A percentile compares a stretch with the other conserved stretches of the same genome.
Conservation (phyloP, 1,140 invertebrate species). For the Camponotus floridanus region DNA sequence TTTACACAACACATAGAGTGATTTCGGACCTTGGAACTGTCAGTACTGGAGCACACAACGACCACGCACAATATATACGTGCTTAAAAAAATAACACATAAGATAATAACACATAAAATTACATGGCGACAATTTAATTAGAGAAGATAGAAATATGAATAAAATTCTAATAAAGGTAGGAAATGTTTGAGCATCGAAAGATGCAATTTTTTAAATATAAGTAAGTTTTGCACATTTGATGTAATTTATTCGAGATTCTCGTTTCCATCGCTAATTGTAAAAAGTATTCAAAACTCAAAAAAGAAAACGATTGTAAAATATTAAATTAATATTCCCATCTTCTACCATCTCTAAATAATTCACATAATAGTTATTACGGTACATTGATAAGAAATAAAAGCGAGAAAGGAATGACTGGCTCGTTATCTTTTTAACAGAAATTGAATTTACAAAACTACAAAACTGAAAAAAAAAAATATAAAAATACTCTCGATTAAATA, state of each 20-base stretch:
- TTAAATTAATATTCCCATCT: neutral
- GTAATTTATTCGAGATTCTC: neutral
- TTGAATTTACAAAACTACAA: neutral
- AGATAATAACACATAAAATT: neutral
- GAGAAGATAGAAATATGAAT: constrained; percentile 50
- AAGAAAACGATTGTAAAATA: neutral
- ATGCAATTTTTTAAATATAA: neutral
- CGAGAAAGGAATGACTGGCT: neutral
- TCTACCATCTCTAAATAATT: too few relatives aligned
- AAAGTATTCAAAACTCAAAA: neutral
- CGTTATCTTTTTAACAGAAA: neutral
- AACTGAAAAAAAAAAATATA: constrained; percentile 2
- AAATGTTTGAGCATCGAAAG: neutral
- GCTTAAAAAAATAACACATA: constrained; percentile 28
- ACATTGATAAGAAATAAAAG: neutral
- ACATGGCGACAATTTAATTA: constrained; percentile 38
- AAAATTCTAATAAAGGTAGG: neutral
- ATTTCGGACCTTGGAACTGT: constrained; percentile 68
- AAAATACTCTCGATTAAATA: constrained; percentile 8
- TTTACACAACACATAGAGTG: constrained; percentile 76
- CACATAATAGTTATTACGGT: neutral
- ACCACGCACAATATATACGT: constrained; percentile 48
- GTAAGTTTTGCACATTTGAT: neutral
- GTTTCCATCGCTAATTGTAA: neutral
- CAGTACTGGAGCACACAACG: constrained; percentile 49